Conservation (phyloP, 2,797 vertebrate genomes). For the Chaetodon trifasciatus region DNA sequence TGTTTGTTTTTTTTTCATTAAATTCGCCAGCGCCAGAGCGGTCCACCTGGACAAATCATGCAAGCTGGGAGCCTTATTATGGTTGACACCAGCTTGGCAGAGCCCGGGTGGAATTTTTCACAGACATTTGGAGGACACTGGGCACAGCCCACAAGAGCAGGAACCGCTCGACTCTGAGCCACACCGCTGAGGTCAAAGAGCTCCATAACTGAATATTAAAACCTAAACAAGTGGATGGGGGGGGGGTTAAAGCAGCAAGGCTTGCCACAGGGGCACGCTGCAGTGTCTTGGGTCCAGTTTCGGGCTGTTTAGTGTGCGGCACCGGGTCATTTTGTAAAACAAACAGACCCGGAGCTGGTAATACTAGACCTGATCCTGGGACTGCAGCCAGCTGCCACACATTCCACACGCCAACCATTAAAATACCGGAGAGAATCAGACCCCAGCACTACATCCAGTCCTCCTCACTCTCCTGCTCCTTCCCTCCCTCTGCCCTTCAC, state of each 20-base stretch:
- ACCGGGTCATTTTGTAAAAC: slow-evolving; percentile 86
- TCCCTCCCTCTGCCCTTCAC: slow-evolving; percentile 22
- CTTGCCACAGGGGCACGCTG: slow-evolving; percentile 25
- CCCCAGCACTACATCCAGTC: slow-evolving; percentile 64
- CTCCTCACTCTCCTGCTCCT: slow-evolving; percentile 36
- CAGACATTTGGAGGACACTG: slow-evolving; percentile 51
- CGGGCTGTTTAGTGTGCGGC: slow-evolving; percentile 59
- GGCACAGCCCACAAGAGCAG: slow-evolving; percentile 28
- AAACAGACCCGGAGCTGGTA: slow-evolving; percentile 86
- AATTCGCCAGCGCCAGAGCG: slow-evolving; percentile 59
- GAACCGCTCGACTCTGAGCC: slow-evolving; percentile 23
- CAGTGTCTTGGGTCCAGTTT: slow-evolving; percentile 45
- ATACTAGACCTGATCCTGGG: slow-evolving; percentile 83
- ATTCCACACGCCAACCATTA: slow-evolving; percentile 88
- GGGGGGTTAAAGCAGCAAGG: slow-evolving; percentile 20
- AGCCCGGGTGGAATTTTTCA: slow-evolving; percentile 56
- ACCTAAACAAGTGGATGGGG: slow-evolving; percentile 46
- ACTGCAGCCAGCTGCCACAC: slow-evolving; percentile 84
- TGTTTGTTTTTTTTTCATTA: slow-evolving; percentile 76
- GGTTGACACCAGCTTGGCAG: slow-evolving; percentile 75
- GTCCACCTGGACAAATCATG: slow-evolving; percentile 77
- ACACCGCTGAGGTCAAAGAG: slow-evolving; percentile 46
- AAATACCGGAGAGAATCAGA: slow-evolving; percentile 87
- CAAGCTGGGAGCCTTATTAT: slow-evolving; percentile 65
- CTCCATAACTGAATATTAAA: slow-evolving; percentile 53